These are phyloP conservation scores for Brachyrhaphis roseni DNA, from an alignment of 2,797 vertebrate genomes.

Conservation along the genomic window DNA sequence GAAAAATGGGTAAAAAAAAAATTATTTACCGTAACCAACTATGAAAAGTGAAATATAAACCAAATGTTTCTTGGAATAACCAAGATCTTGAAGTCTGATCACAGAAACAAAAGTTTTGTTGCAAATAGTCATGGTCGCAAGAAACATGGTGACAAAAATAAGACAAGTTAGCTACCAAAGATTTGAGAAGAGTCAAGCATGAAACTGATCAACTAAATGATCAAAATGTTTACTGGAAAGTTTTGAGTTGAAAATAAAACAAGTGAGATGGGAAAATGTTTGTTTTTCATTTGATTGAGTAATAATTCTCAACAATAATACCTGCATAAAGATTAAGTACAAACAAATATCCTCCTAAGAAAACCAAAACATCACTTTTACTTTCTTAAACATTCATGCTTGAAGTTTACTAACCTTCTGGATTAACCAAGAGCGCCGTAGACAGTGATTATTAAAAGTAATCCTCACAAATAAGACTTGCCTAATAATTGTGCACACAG, in stretches of 20 bases:
- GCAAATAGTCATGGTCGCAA: background rate
- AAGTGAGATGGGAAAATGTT: background rate
- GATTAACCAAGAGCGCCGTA: background rate
- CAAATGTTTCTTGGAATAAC: background rate
- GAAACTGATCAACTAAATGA: too few species aligned
- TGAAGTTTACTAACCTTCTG: background rate
- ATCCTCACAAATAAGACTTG: background rate
- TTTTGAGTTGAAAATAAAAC: background rate
- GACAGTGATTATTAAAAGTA: background rate
- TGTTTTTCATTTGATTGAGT: background rate
- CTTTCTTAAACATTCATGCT: background rate
- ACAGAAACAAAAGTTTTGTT: background rate
- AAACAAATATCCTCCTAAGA: background rate
- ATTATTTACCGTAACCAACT: background rate
- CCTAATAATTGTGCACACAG: slow-evolving; percentile 3
- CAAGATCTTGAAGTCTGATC: background rate
- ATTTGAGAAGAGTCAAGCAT: too few species aligned
- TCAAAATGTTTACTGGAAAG: background rate
- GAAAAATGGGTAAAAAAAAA: background rate
- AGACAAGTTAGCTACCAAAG: too few species aligned
- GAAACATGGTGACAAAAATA: background rate
- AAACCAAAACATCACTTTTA: slow-evolving; percentile 1
- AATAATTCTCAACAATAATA: background rate
- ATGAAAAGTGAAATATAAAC: background rate
- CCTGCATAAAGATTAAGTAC: background rate